These are phyloP conservation scores for Arion vulgaris DNA, from an alignment of 1,140 invertebrate genomes.

Conservation along the genomic window DNA sequence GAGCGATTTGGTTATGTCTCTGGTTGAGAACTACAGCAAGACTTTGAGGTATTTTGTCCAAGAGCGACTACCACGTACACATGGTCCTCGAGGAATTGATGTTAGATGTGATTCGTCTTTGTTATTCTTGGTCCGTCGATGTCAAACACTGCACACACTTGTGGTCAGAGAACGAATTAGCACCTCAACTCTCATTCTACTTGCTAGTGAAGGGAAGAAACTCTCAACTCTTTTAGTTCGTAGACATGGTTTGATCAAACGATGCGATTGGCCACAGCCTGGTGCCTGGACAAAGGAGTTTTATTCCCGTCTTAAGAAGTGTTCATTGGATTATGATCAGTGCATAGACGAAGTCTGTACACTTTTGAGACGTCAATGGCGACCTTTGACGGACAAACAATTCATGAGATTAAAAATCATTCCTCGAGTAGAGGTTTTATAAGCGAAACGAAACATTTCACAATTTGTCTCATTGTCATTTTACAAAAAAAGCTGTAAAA, in stretches of 20 bases:
- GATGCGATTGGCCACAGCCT: constrained; percentile 70
- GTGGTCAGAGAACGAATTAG: constrained; percentile 86
- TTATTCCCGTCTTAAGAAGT: constrained; percentile 77
- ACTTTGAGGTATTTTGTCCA: constrained; percentile 74
- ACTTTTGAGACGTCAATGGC: constrained; percentile 81
- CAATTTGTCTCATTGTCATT: too few relatives aligned
- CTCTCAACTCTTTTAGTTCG: constrained; percentile 81
- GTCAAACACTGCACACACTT: constrained; percentile 79
- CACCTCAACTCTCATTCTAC: constrained; percentile 83
- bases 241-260: constrained; percentile 77
- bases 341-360: constrained; percentile 81
- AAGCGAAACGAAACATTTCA: not conserved
- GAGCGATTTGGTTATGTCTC: constrained; percentile 43
- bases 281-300: constrained; percentile 81
- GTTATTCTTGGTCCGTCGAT: constrained; percentile 77
- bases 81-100: constrained; percentile 76
- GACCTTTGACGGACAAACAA: constrained; percentile 78
- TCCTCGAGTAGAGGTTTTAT: constrained; percentile 22
- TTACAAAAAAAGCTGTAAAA: too few relatives aligned
- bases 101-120: constrained; percentile 79
- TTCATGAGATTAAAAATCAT: constrained; percentile 44
- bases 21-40: constrained; percentile 60
- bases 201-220: constrained; percentile 77
- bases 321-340: constrained; percentile 78
- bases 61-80: constrained; percentile 76